Evolutionary conservation across 2,888 invertebrate species (phyloP).

Genomic region (Endotricha flammealis): DNA sequence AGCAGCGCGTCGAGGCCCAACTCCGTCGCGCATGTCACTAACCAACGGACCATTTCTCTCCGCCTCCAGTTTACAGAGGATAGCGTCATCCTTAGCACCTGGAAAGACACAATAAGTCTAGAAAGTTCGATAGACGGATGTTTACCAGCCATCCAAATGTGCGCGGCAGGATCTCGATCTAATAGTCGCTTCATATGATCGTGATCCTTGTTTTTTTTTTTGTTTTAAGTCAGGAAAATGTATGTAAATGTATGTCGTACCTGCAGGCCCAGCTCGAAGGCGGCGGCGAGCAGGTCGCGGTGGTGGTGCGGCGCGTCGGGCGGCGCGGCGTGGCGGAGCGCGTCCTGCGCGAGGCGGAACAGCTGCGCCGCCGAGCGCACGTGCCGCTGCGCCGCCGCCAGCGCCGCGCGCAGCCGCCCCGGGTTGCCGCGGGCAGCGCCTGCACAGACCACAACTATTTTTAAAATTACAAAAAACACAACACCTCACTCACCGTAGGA

Average conservation of each 20-base stretch:
- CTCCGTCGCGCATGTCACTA: constrained; percentile 91
- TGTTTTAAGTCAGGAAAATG: too few relatives aligned
- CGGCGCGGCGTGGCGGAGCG: constrained; percentile 89
- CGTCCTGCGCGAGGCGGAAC: constrained; percentile 91
- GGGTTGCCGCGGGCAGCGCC: constrained; percentile 80
- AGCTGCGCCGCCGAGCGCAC: constrained; percentile 91
- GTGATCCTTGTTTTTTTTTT: too few relatives aligned
- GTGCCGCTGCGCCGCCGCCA: constrained; percentile 88
- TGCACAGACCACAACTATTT: constrained; percentile 19
- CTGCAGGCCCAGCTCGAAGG: constrained; percentile 89
- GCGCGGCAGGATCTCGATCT: too few relatives aligned
- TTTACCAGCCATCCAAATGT: too few relatives aligned
- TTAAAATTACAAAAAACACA: constrained; percentile 4
- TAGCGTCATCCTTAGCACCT: constrained; percentile 90
- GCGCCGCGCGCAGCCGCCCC: constrained; percentile 83
- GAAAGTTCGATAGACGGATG: too few relatives aligned
- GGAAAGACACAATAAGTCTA: too few relatives aligned
- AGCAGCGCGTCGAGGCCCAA: constrained; percentile 88
- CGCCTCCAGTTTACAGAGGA: constrained; percentile 89
- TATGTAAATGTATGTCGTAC: constrained; percentile 24
- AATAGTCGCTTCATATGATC: not conserved
- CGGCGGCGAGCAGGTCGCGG: constrained; percentile 86
- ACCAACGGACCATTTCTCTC: constrained; percentile 93
- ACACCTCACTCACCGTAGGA: too few relatives aligned
- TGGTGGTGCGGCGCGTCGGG: constrained; percentile 86